Conservation (phyloP, 2,888 invertebrate genomes). For the Slavum lentiscoides region DNA sequence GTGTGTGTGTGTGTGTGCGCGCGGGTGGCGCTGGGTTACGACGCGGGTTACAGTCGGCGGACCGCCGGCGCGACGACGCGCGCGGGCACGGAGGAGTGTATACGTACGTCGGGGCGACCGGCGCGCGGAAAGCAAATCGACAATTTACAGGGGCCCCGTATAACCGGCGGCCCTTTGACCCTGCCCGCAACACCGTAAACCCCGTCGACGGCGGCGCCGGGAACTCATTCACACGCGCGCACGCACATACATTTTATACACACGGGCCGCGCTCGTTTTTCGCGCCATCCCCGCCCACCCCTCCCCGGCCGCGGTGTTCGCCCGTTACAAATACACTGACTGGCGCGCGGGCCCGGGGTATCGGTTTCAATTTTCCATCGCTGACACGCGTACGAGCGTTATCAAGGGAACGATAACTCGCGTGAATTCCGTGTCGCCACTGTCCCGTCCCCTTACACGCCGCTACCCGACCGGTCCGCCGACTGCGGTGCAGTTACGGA, state of each 20-base stretch:
- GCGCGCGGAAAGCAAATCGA: slow-evolving; percentile 15
- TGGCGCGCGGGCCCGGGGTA: neutral
- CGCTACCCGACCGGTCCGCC: neutral
- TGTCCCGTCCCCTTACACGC: neutral
- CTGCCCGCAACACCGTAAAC: neutral
- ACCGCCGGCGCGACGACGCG: neutral
- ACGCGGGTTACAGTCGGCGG: too few species aligned
- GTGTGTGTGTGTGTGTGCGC: neutral
- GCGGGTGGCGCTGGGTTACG: neutral
- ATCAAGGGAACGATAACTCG: slow-evolving; percentile 47
- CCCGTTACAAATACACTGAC: too few species aligned
- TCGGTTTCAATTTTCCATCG: slow-evolving; percentile 43
- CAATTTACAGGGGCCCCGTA: slow-evolving; percentile 31
- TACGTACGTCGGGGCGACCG: neutral
- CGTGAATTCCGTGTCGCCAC: slow-evolving; percentile 23
- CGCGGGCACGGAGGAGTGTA: neutral
- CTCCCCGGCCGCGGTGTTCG: too few species aligned
- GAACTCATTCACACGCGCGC: neutral
- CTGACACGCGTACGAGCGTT: neutral
- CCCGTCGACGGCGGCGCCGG: neutral
- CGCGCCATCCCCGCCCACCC: too few species aligned
- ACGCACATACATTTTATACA: too few species aligned
- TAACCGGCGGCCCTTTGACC: slow-evolving; percentile 16
- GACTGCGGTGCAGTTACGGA: neutral
- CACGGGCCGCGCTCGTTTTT: too few species aligned